Conservation (phyloP, 2,113 vertebrate species). For the Lipophrys pholis region DNA sequence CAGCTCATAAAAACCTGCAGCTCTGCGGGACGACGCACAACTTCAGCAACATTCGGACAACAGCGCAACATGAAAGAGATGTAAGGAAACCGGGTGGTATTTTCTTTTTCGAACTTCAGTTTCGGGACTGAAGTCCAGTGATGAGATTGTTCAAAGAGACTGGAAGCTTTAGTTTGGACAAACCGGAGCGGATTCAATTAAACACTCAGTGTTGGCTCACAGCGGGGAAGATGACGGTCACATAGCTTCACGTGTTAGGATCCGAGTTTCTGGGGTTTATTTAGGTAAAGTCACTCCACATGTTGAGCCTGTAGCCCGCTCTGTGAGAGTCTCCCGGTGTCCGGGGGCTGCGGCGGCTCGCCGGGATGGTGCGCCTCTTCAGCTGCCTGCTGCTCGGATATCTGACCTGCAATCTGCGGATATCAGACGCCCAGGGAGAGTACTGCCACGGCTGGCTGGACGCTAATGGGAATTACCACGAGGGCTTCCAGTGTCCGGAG, state of each 20-base stretch:
- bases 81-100: too few relatives aligned
- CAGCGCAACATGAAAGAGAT: too few relatives aligned
- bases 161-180: background rate
- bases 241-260: conserved; percentile 16
- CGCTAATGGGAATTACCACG: conserved; percentile 89
- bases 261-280: background rate
- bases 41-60: too few relatives aligned
- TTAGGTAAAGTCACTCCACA: background rate
- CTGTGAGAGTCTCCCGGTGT: background rate
- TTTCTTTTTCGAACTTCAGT: too few relatives aligned
- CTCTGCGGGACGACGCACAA: too few relatives aligned
- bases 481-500: conserved; percentile 97
- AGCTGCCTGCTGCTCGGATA: conserved; percentile 86
- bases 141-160: conserved; percentile 14
- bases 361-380: conserved; percentile 83
- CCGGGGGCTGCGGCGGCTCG: conserved; percentile 26
- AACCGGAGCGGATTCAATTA: background rate
- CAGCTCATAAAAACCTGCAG: too few relatives aligned
- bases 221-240: conserved; percentile 55
- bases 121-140: conserved; percentile 3
- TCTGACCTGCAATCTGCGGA: conserved; percentile 85
- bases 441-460: conserved; percentile 98
- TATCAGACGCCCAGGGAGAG: conserved; percentile 87
- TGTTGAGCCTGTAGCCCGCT: conserved; percentile 29
- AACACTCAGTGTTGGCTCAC: background rate